Evolutionary conservation across 2,113 vertebrate species (phyloP), one percentile per base, ranked within the genome.

Genomic region (Hystrix cristata): DNA sequence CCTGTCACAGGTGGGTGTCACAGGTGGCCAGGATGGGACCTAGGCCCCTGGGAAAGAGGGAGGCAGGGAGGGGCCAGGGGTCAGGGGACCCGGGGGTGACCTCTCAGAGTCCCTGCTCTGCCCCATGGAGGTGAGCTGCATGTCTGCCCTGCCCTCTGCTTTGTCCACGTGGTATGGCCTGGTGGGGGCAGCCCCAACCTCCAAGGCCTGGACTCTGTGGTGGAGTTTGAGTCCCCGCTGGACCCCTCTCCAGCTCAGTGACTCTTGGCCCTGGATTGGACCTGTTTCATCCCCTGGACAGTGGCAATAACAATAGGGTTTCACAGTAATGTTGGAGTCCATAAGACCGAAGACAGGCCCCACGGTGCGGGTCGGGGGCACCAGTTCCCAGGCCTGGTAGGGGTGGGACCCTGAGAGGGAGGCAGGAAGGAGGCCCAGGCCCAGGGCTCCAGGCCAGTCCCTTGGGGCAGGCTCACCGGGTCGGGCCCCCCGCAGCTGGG

Each of bases 1-100:
- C 99, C 99, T 0, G 98, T 99, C 14, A 99, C 99, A 99, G 99
- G 99, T 99, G 97, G 97, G 74, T 27, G 1, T 1, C 18, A 0
- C 14, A 0, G 13, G 0, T 1, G 31, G 23, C 21, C 25, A 3
- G 25, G 23, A 11, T 19, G 27, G 29, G 48, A 25, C 65, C 55
- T 4, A 0, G 43, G 21, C 5, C 71, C 71, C 80, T 55, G 23
- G 1, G 51, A 38, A 25, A 27, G 64, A 25, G 57, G 29, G 25
- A 16, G 27, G 72, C 12, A 8, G 67, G n/a, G 69, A 13, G 29
- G 57, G 83, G 81, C 46, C 7, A 5, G 72, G 7, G 43, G 5
- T 12, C 31, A 1, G 83, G 27, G 14, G 29, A 25, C 9, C 1
- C 3, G 25, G 31, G 38, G 4, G 0, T 80, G 34, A 18, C 21